Conservation (phyloP, 2,797 vertebrate genomes). For the Phoebastria nigripes region DNA sequence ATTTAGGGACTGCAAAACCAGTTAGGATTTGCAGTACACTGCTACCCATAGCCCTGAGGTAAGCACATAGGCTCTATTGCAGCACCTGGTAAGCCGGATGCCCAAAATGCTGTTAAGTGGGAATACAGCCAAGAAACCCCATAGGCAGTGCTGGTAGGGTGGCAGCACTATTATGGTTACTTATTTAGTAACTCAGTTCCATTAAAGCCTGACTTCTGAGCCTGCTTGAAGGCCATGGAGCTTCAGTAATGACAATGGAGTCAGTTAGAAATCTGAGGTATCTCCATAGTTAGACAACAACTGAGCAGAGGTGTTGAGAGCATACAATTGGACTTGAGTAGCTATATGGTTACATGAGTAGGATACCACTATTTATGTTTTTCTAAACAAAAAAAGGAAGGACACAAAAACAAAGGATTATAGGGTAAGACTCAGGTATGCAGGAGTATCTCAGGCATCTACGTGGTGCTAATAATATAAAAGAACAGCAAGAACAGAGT, state of each 20-base stretch:
- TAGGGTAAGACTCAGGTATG: background rate
- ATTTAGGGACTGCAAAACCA: background rate
- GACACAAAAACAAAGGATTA: too few species aligned
- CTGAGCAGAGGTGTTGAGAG: background rate
- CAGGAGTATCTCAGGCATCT: background rate
- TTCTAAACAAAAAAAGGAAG: background rate
- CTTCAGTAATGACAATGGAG: background rate
- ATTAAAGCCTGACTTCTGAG: background rate
- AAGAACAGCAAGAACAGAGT: background rate
- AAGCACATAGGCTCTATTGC: accelerated
- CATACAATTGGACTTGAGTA: background rate
- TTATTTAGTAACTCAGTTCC: background rate
- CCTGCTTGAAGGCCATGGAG: background rate
- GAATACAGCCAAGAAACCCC: background rate
- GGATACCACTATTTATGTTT: background rate
- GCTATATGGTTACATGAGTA: background rate
- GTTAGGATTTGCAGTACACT: background rate
- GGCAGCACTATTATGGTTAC: background rate
- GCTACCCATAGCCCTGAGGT: background rate
- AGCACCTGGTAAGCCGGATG: background rate
- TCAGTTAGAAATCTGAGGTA: background rate
- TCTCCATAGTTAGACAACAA: background rate
- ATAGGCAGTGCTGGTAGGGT: background rate
- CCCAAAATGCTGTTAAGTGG: background rate
- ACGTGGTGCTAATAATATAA: background rate